Percentiles rank a stretch among this genome's conserved stretches.
Conservation (phyloP, 2,888 invertebrate species). For the Synergus gifuensis region DNA sequence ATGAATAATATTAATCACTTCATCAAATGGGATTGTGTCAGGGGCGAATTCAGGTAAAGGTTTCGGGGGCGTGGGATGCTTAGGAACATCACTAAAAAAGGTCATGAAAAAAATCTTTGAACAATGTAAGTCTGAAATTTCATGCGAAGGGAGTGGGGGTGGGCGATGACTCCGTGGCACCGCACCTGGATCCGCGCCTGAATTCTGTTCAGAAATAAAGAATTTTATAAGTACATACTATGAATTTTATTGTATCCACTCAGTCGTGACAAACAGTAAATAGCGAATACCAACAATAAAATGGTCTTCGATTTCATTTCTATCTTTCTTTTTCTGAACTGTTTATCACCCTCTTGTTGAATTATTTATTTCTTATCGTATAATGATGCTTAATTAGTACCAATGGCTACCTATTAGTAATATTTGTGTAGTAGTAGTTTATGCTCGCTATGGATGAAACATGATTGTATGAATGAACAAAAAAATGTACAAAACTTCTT, state of each 20-base stretch:
- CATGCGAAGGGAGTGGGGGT: too few species aligned
- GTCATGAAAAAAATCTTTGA: too few species aligned
- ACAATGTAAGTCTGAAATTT: too few species aligned
- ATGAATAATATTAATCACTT: too few species aligned
- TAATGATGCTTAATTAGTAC: conserved; percentile 53
- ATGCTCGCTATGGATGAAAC: conserved; percentile 53
- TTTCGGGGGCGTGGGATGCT: too few species aligned
- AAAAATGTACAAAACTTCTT: not conserved
- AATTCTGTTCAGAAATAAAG: not conserved
- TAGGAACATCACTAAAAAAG: too few species aligned
- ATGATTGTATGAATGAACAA: conserved; percentile 43
- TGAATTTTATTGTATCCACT: conserved; percentile 74
- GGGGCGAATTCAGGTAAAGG: too few species aligned
- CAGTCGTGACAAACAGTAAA: conserved; percentile 75
- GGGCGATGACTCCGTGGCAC: too few species aligned
- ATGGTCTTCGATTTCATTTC: conserved; percentile 53
- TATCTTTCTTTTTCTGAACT: conserved; percentile 49
- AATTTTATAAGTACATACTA: conserved; percentile 62
- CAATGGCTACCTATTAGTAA: conserved; percentile 55
- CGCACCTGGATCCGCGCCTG: too few species aligned
- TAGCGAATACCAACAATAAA: conserved; percentile 74
- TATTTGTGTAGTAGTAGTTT: conserved; percentile 50
- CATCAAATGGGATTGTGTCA: too few species aligned
- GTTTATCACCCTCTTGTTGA: conserved; percentile 44
- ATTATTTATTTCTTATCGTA: conserved; percentile 50